These are phyloP conservation scores for Heteronetta atricapilla DNA, from an alignment of 2,113 vertebrate genomes.

Conservation along the genomic window DNA sequence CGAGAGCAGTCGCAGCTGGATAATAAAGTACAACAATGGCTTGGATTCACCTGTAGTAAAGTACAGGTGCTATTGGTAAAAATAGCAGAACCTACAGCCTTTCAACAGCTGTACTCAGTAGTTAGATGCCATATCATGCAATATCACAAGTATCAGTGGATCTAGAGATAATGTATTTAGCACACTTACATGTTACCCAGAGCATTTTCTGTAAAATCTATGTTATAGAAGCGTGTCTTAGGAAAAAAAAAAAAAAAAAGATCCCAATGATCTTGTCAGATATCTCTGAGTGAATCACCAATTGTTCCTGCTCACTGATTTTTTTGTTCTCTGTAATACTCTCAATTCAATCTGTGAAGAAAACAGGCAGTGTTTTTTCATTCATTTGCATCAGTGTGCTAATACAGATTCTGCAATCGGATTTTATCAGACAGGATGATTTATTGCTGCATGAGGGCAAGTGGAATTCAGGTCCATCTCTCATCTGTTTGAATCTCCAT, in stretches of 20 bases:
- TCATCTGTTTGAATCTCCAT: not conserved
- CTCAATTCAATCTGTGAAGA: not conserved
- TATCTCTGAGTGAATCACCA: not conserved
- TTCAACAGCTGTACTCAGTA: not conserved
- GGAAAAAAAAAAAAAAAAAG: not conserved
- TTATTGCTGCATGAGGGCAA: not conserved
- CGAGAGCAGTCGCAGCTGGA: not conserved
- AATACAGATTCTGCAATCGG: not conserved
- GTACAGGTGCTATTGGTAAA: not conserved
- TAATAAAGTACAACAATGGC: not conserved
- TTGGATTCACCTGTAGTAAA: not conserved
- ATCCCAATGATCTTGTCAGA: not conserved
- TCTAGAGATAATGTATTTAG: not conserved
- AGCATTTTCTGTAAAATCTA: not conserved
- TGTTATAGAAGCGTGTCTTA: not conserved
- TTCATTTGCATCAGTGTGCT: not conserved
- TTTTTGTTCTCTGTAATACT: not conserved
- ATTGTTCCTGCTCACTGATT: not conserved
- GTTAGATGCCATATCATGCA: not conserved
- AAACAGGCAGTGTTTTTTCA: not conserved
- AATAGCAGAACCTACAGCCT: not conserved
- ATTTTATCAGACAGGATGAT: conserved; percentile 17
- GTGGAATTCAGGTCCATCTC: not conserved
- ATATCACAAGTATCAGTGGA: not conserved
- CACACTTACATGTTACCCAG: not conserved